A percentile compares a stretch with the other conserved stretches of the same genome.
Evolutionary conservation across 1,140 invertebrate species (phyloP).

Genomic region (Platyscapa corneri): DNA sequence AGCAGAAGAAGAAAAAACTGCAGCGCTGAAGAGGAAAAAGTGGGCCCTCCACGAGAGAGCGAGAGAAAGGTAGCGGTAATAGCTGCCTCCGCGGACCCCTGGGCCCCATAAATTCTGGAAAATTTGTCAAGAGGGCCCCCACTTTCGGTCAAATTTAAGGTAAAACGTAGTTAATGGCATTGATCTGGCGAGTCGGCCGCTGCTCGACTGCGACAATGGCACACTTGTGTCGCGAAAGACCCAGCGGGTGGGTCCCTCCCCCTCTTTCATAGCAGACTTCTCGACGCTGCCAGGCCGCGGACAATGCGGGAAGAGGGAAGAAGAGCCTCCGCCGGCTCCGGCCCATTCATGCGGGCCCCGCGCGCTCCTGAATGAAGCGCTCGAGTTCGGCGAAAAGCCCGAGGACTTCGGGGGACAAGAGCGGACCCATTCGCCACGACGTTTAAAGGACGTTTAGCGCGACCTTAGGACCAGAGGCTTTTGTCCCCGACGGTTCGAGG

Average conservation of each 20-base stretch:
- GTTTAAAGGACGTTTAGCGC: conserved; percentile 47
- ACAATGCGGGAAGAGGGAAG: neutral
- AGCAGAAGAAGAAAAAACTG: neutral
- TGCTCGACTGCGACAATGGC: conserved; percentile 61
- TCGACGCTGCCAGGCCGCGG: neutral
- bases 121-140: conserved; percentile 72
- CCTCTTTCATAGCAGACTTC: neutral
- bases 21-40: neutral
- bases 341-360: neutral
- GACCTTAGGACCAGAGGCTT: neutral
- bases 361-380: neutral
- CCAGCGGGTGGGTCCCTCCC: conserved; percentile 57
- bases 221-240: conserved; percentile 70
- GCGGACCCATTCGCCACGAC: neutral
- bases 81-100: neutral
- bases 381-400: conserved; percentile 26
- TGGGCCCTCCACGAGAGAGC: neutral
- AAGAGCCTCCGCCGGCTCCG: no score
- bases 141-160: conserved; percentile 70
- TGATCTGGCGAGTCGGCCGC: conserved; percentile 59
- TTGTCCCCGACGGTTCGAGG: neutral
- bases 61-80: neutral
- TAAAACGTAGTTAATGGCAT: conserved; percentile 72
- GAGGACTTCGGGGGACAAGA: neutral
- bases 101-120: conserved; percentile 61